Base-by-base conservation (phyloP, 2,797 vertebrate species). In the Erithacus rubecula region DNA sequence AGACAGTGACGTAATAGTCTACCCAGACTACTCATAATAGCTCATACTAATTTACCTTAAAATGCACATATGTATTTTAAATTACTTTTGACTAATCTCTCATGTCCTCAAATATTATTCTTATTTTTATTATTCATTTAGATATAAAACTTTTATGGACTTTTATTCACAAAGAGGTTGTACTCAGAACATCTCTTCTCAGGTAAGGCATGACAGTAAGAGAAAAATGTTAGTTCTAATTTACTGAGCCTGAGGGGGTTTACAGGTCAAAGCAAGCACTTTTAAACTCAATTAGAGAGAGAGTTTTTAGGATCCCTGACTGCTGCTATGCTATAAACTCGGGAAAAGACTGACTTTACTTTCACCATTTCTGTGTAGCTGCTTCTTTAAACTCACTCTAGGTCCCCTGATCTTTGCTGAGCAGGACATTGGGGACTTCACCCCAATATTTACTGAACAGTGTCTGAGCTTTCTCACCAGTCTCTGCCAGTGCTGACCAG, bases 91-190 rank as follows among this genome's bases (percentile, higher is more conserved):
- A 71, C 41, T 83, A 26, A 68, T 77, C 47, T 83, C 53, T 60
- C 32, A 17, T 27, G 27, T 43, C 87, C n/a, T 70, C 34, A 87
- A 70, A 91, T 53, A 87, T 53, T 93, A 44, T 39, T 64, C 36
- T 62, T 55, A 64, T 43, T 88, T 83, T 91, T 72, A 87, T 82
- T 79, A 86, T 77, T 90, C 10, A 80, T 86, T 93, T 74, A 80
- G 47, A 46, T 76, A 56, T 53, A 60, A 91, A 80, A 71, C 43
- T 85, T 85, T 51, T 74, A 89, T 52, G 43, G 43, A 34, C 10
- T 64, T 87, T 17, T 58, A 53, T 53, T 83, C 74, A 51, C n/a
- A 29, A 69, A 18, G 36, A 39, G 37, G 27, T n/a, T 93, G 65
- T 69, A 69, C 20, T 47, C 47, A 67, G 46, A 90, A 34, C n/a